Evolutionary conservation across 2,113 vertebrate species (phyloP), one percentile per base, ranked within the genome.

Genomic region (Asarcornis scutulata): DNA sequence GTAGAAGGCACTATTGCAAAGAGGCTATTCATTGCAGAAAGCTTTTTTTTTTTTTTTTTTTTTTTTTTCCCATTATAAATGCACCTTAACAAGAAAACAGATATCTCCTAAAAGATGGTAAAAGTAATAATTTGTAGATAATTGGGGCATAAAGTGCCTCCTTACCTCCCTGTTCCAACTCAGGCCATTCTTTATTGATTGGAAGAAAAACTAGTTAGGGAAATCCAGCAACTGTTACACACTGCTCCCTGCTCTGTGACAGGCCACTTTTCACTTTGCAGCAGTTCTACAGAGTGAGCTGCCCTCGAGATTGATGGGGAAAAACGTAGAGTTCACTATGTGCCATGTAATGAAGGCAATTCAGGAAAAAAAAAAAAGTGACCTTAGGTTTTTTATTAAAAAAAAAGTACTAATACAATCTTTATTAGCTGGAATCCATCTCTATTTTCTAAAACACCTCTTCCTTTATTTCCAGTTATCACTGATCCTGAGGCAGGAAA

Each of bases 121-220:
- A 55, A 91, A 97, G 85, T 87, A 87, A 91, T 71, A 93, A 53
- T 79, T 89, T 89, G 5, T 22, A 69, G 82, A 26, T 91, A 87
- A 91, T 58, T 62, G 58, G 31, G 44, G 59, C 86, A 66, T 21
- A 78, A 66, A 46, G 42, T 72, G 86, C 95, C 56, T 26, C 38
- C 68, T 82, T 62, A 56, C 29, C 36, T 79, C 48, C 44, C 16
- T 25, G 5, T 76, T 71, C 40, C 63, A 31, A 31, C 40, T 91
- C 78, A 85, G 63, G 36, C 21, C 32, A 42, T 68, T 72, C 62
- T 73, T 44, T 64, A 63, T 16, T 74, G 71, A 25, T 5, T 8
- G 34, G 15, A 29, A 22, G 16, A 2, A 11, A 55, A 29, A 2
- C 3, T 34, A 34, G 34, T 21, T 89, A 42, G 9, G 21, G 78